Evolutionary conservation across 2,888 invertebrate genomes (phyloP).

Genomic region (Cryptophagus acutangulus): DNA sequence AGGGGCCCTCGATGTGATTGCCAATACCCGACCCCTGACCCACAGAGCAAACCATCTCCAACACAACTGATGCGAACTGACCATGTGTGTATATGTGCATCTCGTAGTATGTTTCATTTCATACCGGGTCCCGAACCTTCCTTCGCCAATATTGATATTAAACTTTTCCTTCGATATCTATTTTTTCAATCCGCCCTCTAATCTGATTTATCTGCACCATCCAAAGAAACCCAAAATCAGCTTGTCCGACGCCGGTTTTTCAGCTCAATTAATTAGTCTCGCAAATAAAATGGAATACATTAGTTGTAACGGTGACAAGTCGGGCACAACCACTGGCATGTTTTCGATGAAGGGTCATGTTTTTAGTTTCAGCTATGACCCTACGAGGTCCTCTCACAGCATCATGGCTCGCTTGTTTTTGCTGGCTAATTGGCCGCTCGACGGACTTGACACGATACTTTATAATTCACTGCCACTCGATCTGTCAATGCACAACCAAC

Average conservation of each 20-base stretch:
- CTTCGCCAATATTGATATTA: constrained; percentile 12
- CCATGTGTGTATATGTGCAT: constrained; percentile 44
- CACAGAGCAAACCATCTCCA: constrained; percentile 28
- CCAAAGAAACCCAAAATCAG: too few relatives aligned
- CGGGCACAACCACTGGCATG: constrained; percentile 21
- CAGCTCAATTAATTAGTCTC: too few relatives aligned
- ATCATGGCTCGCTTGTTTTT: constrained; percentile 35
- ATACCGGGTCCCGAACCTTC: constrained; percentile 1
- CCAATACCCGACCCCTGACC: constrained; percentile 40
- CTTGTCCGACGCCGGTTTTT: too few relatives aligned
- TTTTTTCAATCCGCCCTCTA: too few relatives aligned
- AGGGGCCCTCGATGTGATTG: too few relatives aligned
- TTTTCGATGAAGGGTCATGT: constrained; percentile 25
- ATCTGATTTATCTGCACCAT: too few relatives aligned
- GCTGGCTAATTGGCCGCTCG: constrained; percentile 41
- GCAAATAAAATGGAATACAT: too few relatives aligned
- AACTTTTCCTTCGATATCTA: background rate
- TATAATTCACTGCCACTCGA: constrained; percentile 41
- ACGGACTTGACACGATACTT: constrained; percentile 41
- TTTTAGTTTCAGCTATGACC: constrained; percentile 22
- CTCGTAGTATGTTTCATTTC: constrained; percentile 15
- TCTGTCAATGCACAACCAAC: constrained; percentile 33
- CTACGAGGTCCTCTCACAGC: too few relatives aligned
- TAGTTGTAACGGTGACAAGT: constrained; percentile 14
- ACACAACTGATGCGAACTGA: constrained; percentile 44